A percentile compares a stretch with the other conserved stretches of the same genome.
phyloP scores from a whole-genome alignment of 1,140 invertebrate species.

The Platorchestia sp. region DNA sequence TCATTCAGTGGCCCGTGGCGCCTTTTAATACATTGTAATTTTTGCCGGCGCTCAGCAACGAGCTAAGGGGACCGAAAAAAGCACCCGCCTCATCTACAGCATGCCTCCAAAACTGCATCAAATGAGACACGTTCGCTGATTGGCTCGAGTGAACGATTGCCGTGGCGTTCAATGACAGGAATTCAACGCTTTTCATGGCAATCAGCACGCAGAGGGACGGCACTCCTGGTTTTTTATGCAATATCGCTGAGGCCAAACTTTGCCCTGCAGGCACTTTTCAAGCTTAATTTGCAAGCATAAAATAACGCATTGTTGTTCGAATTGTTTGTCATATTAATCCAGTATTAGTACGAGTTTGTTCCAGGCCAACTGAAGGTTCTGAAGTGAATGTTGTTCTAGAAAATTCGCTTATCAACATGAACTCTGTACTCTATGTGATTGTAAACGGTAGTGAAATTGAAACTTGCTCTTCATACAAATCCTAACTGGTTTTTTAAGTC shows the following conservation, averaged over 20 bases:
- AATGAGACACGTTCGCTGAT: background rate
- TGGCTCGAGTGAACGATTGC: background rate
- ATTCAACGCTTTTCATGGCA: background rate
- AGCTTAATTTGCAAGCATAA: background rate
- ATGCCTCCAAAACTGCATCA: background rate
- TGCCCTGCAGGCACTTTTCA: background rate
- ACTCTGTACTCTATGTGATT: too few species aligned
- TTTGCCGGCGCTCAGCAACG: background rate
- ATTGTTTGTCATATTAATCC: too few species aligned
- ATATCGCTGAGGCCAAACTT: background rate
- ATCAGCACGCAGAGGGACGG: background rate
- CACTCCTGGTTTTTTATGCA: background rate
- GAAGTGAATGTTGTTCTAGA: too few species aligned
- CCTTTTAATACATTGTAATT: constrained; percentile 4
- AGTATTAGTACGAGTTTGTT: too few species aligned
- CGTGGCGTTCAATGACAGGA: background rate
- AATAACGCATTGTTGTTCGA: too few species aligned
- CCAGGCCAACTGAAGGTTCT: too few species aligned
- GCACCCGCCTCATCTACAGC: background rate
- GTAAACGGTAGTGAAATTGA: too few species aligned
- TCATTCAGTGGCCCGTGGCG: background rate
- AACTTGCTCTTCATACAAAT: too few species aligned
- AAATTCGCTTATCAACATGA: too few species aligned
- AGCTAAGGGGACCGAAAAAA: background rate
- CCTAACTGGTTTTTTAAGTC: too few species aligned